A percentile compares a stretch with the other conserved stretches of the same genome.
Evolutionary conservation across 2,888 invertebrate genomes (phyloP).

Genomic region (Colostygia pectinataria): DNA sequence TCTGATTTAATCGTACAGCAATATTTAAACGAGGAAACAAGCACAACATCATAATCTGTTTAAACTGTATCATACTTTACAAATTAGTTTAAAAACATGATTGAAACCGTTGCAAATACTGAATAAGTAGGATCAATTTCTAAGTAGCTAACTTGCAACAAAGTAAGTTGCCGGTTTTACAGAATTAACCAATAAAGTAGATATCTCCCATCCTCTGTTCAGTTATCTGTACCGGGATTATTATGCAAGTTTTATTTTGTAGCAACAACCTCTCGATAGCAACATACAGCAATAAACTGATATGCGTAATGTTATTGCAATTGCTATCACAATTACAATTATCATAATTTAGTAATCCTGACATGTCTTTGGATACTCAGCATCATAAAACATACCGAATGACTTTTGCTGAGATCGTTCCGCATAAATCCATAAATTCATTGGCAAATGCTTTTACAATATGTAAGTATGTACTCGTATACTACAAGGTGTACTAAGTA

Average conservation of each 20-base stretch:
- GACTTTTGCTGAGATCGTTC: conserved; percentile 16
- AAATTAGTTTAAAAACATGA: conserved; percentile 7
- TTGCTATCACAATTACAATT: conserved; percentile 23
- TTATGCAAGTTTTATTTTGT: conserved; percentile 29
- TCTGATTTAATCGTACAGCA: conserved; percentile 24
- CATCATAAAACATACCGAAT: conserved; percentile 19
- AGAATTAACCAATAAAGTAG: conserved; percentile 44
- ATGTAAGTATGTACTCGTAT: too few relatives aligned
- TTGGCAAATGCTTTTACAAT: conserved; percentile 6
- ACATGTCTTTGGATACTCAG: conserved; percentile 19
- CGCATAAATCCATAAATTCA: conserved; percentile 20
- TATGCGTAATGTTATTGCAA: conserved; percentile 27
- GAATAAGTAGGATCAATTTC: neutral
- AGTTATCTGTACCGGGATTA: conserved; percentile 27
- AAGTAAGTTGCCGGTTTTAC: conserved; percentile 38
- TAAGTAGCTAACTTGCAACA: conserved; percentile 36
- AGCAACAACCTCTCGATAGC: conserved; percentile 30
- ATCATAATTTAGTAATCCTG: conserved; percentile 22
- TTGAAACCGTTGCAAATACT: neutral
- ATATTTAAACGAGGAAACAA: conserved; percentile 4
- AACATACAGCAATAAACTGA: conserved; percentile 24
- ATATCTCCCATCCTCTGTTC: conserved; percentile 30
- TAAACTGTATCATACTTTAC: conserved; percentile 2
- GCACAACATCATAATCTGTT: neutral
- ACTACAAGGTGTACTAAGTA: too few relatives aligned